Conservation (phyloP, 2,888 invertebrate genomes). For the Lasius platythorax region DNA sequence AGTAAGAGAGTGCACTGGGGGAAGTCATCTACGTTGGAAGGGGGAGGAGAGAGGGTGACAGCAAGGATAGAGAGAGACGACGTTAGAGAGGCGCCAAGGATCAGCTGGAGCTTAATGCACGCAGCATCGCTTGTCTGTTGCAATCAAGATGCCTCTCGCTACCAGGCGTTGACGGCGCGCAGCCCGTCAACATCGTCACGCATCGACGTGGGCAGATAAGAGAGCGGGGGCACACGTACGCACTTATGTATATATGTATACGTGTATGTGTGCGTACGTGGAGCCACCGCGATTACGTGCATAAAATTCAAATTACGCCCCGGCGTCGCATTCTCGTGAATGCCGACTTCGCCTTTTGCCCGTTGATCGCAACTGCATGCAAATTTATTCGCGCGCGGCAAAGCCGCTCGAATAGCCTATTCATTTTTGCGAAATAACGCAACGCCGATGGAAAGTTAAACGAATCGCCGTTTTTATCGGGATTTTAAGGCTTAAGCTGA, state of each 20-base stretch:
- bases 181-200: conserved; percentile 28
- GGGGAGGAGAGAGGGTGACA: not conserved
- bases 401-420: conserved; percentile 27
- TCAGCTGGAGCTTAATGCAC: conserved; percentile 50
- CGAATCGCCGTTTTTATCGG: conserved; percentile 3
- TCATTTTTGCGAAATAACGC: conserved; percentile 47
- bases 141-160: conserved; percentile 56
- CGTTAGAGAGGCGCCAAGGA: conserved; percentile 49
- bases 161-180: conserved; percentile 47
- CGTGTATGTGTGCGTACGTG: not conserved
- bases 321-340: conserved; percentile 30
- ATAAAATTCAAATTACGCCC: conserved; percentile 48
- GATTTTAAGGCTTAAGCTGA: not conserved
- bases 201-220: conserved; percentile 41
- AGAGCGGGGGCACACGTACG: conserved; percentile 13
- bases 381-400: conserved; percentile 44
- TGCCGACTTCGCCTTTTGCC: conserved; percentile 47
- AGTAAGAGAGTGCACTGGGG: not conserved
- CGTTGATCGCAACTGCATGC: conserved; percentile 44
- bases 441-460: conserved; percentile 33
- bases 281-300: conserved; percentile 51
- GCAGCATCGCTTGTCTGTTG: conserved; percentile 48
- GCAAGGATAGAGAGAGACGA: not conserved
- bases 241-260: not conserved
- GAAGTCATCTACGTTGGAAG: not conserved